These are phyloP conservation scores for Euzetes globulus DNA, from an alignment of 2,888 invertebrate species.

Conservation along the genomic window DNA sequence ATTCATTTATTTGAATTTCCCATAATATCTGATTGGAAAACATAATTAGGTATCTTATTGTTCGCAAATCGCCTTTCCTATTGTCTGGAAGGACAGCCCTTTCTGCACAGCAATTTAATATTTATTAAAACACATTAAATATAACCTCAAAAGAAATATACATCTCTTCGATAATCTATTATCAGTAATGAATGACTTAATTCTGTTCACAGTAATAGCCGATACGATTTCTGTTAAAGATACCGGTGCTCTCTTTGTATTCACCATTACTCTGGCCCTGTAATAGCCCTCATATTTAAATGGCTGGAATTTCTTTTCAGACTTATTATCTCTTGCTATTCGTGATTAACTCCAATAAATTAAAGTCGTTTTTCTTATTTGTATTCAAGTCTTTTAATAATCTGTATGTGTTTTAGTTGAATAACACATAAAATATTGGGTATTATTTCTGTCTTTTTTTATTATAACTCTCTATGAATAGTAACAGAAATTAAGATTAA, in stretches of 20 bases:
- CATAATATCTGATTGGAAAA: no score
- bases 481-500: not conserved
- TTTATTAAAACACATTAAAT: not conserved
- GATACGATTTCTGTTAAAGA: no score
- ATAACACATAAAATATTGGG: not conserved
- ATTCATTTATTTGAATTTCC: no score
- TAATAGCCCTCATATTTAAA: no score
- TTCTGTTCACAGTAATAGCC: not conserved
- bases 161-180: not conserved
- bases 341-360: slow-evolving; percentile 7
- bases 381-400: not conserved
- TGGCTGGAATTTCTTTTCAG: not conserved
- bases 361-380: not conserved
- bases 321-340: not conserved
- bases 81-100: no score
- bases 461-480: not conserved
- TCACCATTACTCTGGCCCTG: no score
- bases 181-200: not conserved
- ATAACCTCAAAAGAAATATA: not conserved
- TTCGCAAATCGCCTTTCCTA: no score
- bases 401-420: not conserved
- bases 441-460: not conserved
- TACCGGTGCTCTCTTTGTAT: not conserved
- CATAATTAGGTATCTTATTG: no score
- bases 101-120: not conserved